These are phyloP conservation scores for Tenodera sinensis DNA, from an alignment of 2,888 invertebrate genomes.

Conservation along the genomic window DNA sequence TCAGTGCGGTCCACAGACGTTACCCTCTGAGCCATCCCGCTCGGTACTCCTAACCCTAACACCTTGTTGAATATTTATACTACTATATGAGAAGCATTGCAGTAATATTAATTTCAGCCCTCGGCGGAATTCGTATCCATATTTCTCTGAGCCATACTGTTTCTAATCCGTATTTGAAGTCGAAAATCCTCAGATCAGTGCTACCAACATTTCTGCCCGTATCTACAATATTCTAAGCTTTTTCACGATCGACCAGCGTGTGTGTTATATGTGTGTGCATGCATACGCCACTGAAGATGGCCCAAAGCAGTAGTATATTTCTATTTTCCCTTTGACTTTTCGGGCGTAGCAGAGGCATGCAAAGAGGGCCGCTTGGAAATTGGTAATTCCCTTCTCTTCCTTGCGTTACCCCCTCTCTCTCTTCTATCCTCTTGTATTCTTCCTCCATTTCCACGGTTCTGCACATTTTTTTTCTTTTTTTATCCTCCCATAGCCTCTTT, in stretches of 20 bases:
- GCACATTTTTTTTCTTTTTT: background rate
- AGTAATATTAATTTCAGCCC: no score
- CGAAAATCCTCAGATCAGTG: background rate
- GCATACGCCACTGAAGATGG: background rate
- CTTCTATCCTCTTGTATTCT: background rate
- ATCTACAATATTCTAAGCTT: background rate
- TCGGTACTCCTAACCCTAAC: no score
- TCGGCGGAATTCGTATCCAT: no score
- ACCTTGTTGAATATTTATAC: no score
- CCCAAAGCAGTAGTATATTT: background rate
- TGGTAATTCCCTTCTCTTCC: conserved; percentile 10
- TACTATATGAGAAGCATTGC: no score
- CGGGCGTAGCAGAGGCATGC: conserved; percentile 15
- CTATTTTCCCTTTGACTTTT: conserved; percentile 18
- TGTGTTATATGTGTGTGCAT: background rate
- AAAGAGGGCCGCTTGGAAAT: conserved; percentile 18
- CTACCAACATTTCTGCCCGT: background rate
- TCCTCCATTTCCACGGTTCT: background rate
- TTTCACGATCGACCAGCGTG: background rate
- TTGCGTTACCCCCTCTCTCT: background rate
- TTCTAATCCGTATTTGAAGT: background rate
- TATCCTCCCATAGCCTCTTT: background rate
- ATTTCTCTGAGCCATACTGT: no score
- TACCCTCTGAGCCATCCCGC: no score
- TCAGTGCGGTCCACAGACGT: no score